These are phyloP conservation scores for Anneissia japonica DNA, from an alignment of 35 echinoderm and acorn worm species.

Conservation along the genomic window DNA sequence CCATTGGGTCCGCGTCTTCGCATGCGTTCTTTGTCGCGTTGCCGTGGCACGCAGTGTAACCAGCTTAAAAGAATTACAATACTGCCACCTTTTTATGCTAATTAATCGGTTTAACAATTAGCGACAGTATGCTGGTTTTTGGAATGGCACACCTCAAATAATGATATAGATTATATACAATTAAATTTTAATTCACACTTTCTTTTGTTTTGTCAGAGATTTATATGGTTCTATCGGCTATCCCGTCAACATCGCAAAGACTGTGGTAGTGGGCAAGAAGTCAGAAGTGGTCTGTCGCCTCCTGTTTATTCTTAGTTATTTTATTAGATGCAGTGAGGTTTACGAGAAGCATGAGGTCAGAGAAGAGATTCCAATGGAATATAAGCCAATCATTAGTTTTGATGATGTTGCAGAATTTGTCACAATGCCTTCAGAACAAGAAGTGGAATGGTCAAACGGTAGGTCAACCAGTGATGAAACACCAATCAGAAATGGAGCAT, in stretches of 20 bases:
- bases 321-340: slow-evolving; percentile 94
- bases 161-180: no score
- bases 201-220: slow-evolving; percentile 42
- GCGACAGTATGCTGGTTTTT: no score
- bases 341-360: slow-evolving; percentile 61
- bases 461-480: background rate
- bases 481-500: background rate
- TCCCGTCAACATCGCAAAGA: slow-evolving; percentile 74
- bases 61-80: no score
- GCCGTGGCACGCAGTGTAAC: no score
- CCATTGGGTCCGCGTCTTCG: no score
- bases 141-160: no score
- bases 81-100: no score
- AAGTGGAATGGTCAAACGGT: background rate
- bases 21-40: no score
- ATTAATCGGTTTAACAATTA: no score
- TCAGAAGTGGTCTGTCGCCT: slow-evolving; percentile 83
- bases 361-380: slow-evolving; percentile 60
- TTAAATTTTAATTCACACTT: background rate
- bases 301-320: slow-evolving; percentile 86
- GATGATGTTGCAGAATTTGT: slow-evolving; percentile 28
- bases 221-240: slow-evolving; percentile 85
- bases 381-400: background rate
- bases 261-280: slow-evolving; percentile 69
- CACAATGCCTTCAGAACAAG: background rate